Percentiles rank a stretch among this genome's conserved stretches.
Conservation (phyloP, 2,888 invertebrate species). For the Cataglyphis albicans region DNA sequence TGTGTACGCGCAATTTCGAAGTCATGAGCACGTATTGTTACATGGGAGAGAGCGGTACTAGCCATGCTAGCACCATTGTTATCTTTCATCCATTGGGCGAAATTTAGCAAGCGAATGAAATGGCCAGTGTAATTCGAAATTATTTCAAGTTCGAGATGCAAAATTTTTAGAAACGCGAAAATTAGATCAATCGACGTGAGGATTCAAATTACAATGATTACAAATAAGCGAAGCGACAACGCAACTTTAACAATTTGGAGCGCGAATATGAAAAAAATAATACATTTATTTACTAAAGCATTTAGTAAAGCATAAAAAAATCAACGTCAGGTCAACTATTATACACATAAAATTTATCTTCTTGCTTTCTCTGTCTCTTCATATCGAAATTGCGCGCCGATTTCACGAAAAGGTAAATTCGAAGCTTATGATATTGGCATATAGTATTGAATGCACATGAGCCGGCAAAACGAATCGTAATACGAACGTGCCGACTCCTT, state of each 20-base stretch:
- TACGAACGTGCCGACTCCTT: conserved; percentile 62
- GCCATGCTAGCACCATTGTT: too few species aligned
- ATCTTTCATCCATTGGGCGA: too few species aligned
- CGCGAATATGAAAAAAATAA: conserved; percentile 42
- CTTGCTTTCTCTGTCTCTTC: conserved; percentile 19
- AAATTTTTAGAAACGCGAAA: background rate
- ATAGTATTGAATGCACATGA: conserved; percentile 42
- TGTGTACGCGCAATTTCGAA: too few species aligned
- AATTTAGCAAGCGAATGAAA: too few species aligned
- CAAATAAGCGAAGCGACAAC: background rate
- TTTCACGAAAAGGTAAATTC: conserved; percentile 67
- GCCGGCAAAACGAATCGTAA: conserved; percentile 60
- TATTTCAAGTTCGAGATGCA: too few species aligned
- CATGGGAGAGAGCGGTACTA: too few species aligned
- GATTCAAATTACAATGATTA: background rate
- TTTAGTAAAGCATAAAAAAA: conserved; percentile 28
- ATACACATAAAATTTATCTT: conserved; percentile 57
- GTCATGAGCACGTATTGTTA: too few species aligned
- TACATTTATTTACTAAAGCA: conserved; percentile 31
- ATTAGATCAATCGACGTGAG: background rate
- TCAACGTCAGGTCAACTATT: conserved; percentile 37
- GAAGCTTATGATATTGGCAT: conserved; percentile 60
- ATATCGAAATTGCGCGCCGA: conserved; percentile 60
- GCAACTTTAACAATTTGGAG: conserved; percentile 39
- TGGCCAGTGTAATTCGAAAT: too few species aligned